Conservation (phyloP, 2,113 vertebrate genomes). For the Globicephala melas region DNA sequence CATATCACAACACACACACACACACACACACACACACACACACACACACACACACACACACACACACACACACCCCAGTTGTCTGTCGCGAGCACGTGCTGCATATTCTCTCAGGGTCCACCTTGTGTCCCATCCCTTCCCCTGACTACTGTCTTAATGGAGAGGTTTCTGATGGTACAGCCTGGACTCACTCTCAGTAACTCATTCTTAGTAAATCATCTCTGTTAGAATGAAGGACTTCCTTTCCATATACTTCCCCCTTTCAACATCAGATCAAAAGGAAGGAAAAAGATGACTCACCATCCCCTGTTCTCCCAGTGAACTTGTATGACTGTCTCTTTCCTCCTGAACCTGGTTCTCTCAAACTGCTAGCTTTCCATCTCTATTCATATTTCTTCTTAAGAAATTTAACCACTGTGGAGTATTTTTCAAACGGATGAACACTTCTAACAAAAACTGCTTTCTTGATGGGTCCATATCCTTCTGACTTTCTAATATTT, state of each 20-base stretch:
- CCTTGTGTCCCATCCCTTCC: background rate
- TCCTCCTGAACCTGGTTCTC: background rate
- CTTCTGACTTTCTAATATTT: background rate
- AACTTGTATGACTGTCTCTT: background rate
- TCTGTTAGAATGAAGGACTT: background rate
- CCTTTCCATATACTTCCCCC: background rate
- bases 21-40: no score
- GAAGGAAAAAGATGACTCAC: background rate
- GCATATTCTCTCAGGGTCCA: background rate
- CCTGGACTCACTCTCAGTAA: background rate
- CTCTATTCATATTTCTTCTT: background rate
- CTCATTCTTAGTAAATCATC: background rate
- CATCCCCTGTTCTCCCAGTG: background rate
- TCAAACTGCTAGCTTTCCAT: background rate
- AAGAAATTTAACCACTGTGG: background rate
- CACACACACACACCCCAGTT: no score
- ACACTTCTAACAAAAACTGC: background rate
- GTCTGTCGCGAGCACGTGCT: background rate
- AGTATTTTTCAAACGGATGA: constrained; percentile 11
- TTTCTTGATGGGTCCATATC: background rate
- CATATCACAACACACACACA: no score
- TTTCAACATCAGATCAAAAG: background rate
- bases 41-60: no score
- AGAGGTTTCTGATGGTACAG: background rate
- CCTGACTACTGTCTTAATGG: background rate